These are phyloP conservation scores for Mythimna ferrago DNA, from an alignment of 2,888 invertebrate genomes.

Conservation along the genomic window DNA sequence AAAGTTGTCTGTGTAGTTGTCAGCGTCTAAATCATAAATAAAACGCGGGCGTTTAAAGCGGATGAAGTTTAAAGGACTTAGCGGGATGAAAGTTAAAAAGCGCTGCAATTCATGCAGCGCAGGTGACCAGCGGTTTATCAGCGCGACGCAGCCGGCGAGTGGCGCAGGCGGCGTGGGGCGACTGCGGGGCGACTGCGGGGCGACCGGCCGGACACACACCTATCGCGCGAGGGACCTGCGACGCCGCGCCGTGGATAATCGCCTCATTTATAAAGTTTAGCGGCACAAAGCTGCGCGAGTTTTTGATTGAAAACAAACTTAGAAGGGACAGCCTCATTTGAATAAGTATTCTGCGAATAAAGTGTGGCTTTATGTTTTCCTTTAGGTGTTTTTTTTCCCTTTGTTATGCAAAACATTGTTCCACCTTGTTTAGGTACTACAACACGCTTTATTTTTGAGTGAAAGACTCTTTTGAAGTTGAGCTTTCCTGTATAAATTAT, in stretches of 20 bases:
- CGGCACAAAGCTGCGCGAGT: conserved; percentile 90
- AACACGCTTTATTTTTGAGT: conserved; percentile 91
- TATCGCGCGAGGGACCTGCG: conserved; percentile 81
- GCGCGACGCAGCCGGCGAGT: conserved; percentile 78
- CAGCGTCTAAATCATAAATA: conserved; percentile 87
- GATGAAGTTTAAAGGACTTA: conserved; percentile 88
- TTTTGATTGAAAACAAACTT: conserved; percentile 91
- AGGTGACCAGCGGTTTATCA: conserved; percentile 90
- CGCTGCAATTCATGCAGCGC: conserved; percentile 89
- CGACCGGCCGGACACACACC: conserved; percentile 74
- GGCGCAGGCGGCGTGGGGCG: conserved; percentile 61
- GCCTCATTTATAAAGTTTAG: conserved; percentile 91
- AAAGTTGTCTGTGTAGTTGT: conserved; percentile 80
- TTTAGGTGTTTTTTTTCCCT: conserved; percentile 90
- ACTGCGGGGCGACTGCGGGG: conserved; percentile 54
- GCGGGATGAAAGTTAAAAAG: conserved; percentile 89
- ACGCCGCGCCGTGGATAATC: conserved; percentile 88
- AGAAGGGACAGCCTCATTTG: conserved; percentile 91
- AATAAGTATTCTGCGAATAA: conserved; percentile 91
- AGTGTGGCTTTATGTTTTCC: conserved; percentile 91
- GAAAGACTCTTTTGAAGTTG: conserved; percentile 91
- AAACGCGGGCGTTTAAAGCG: conserved; percentile 84
- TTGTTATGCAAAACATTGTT: conserved; percentile 91
- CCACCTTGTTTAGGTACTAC: conserved; percentile 91
- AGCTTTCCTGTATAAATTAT: conserved; percentile 90